phyloP scores from a whole-genome alignment of 1,140 invertebrate species.

The Chrysomallon squamiferum region DNA sequence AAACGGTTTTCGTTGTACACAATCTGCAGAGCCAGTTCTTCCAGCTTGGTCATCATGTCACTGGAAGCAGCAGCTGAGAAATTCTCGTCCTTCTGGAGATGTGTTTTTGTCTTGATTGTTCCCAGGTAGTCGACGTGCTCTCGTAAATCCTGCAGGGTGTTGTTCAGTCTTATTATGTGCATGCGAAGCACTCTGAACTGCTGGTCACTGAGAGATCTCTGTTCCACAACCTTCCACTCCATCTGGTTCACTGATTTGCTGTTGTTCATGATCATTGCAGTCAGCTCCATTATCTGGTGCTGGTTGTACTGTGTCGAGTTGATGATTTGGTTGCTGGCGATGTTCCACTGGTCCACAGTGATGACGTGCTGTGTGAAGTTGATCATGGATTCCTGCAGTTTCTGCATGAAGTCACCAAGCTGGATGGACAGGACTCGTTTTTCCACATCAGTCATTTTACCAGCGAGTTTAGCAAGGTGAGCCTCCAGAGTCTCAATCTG shows the following conservation, averaged over 20 bases:
- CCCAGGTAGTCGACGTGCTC: conserved; percentile 13
- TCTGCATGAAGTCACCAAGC: conserved; percentile 44
- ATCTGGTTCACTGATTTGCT: conserved; percentile 32
- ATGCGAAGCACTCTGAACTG: conserved; percentile 41
- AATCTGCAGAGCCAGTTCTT: conserved; percentile 41
- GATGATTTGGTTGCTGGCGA: conserved; percentile 38
- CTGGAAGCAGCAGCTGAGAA: conserved; percentile 1
- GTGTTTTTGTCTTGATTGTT: conserved; percentile 9
- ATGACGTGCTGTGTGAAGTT: conserved; percentile 52
- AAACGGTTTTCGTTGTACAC: conserved; percentile 49
- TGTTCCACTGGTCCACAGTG: conserved; percentile 47
- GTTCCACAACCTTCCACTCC: conserved; percentile 28
- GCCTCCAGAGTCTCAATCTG: conserved; percentile 15
- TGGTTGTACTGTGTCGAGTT: conserved; percentile 39
- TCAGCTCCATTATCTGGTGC: conserved; percentile 22
- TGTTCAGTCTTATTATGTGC: conserved; percentile 49
- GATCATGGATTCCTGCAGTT: conserved; percentile 35
- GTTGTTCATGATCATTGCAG: conserved; percentile 36
- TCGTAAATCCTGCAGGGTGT: conserved; percentile 42
- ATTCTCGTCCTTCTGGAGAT: not conserved
- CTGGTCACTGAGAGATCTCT: conserved; percentile 28
- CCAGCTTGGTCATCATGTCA: conserved; percentile 25
- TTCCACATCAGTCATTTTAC: conserved; percentile 15
- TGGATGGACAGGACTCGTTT: conserved; percentile 28
- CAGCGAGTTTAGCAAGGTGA: conserved; percentile 11